Conservation (phyloP, 2,113 vertebrate species). For the Charadrius vociferus region DNA sequence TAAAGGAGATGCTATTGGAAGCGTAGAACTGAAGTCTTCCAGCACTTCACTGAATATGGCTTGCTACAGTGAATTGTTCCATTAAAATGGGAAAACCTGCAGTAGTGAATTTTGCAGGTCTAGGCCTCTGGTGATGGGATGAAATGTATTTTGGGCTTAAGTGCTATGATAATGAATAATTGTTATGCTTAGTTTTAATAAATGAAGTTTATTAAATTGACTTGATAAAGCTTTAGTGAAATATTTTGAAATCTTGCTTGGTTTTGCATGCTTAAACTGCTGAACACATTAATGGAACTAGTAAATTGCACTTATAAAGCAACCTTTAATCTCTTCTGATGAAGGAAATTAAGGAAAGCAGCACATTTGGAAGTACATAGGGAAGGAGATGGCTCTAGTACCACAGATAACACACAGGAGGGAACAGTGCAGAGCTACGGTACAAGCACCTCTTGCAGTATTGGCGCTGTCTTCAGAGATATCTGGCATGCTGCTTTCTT, state of each 20-base stretch:
- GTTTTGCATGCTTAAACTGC: constrained; percentile 61
- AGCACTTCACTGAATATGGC: background rate
- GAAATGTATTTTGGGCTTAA: background rate
- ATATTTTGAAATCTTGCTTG: constrained; percentile 25
- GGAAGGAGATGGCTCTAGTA: constrained; percentile 99
- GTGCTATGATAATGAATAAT: background rate
- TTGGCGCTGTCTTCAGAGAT: constrained; percentile 93
- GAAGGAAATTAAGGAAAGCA: constrained; percentile 99
- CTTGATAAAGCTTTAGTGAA: background rate
- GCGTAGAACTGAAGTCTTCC: background rate
- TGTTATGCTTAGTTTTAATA: background rate
- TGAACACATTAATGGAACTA: constrained; percentile 22
- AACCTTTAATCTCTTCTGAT: constrained; percentile 84
- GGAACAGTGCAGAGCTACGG: constrained; percentile 85
- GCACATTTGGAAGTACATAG: constrained; percentile 97
- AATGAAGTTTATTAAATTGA: background rate
- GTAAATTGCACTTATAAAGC: constrained; percentile 68
- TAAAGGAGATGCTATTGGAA: background rate
- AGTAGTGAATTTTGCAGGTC: background rate
- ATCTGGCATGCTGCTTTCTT: constrained; percentile 96
- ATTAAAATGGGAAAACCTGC: background rate
- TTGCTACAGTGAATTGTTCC: background rate
- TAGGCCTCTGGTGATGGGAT: background rate
- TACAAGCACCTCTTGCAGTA: constrained; percentile 83
- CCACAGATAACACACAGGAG: constrained; percentile 97